phyloP scores from a whole-genome alignment of 2,797 vertebrate genomes.

The Paratrypauchen microcephalus region DNA sequence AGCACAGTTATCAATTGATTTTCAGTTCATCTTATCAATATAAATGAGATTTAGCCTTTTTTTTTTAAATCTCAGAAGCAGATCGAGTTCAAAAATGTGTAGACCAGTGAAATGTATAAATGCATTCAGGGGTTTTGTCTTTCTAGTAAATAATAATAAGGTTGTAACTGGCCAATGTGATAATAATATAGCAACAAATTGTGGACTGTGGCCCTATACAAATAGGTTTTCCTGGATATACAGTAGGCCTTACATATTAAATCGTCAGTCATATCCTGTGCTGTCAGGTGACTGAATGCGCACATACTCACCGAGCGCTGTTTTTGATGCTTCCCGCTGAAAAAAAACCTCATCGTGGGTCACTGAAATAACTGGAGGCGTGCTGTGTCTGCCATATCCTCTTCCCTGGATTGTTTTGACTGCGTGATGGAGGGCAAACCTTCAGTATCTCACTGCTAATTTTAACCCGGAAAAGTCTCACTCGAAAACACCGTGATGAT shows the following conservation, averaged over 20 bases:
- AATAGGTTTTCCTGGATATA: not conserved
- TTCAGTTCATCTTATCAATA: no score
- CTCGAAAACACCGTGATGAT: conserved; percentile 80
- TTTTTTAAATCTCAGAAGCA: no score
- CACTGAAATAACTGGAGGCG: conserved; percentile 76
- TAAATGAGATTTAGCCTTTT: no score
- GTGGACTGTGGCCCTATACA: not conserved
- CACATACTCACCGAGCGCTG: conserved; percentile 27
- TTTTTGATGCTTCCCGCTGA: conserved; percentile 51
- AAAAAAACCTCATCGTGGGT: conserved; percentile 61
- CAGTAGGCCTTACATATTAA: not conserved
- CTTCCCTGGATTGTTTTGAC: conserved; percentile 86
- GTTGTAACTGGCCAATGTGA: not conserved
- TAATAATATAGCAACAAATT: not conserved
- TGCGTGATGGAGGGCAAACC: conserved; percentile 74
- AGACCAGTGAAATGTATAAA: no score
- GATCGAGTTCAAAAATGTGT: no score
- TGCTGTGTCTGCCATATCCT: conserved; percentile 75
- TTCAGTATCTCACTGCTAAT: conserved; percentile 77
- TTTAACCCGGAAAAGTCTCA: conserved; percentile 85
- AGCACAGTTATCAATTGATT: no score
- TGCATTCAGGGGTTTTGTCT: no score
- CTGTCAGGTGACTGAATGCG: conserved; percentile 1
- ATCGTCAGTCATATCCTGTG: not conserved
- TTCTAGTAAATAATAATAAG: no score